Conservation (phyloP, 2,797 vertebrate species). For the Sternarchorhynchus goeldii region DNA sequence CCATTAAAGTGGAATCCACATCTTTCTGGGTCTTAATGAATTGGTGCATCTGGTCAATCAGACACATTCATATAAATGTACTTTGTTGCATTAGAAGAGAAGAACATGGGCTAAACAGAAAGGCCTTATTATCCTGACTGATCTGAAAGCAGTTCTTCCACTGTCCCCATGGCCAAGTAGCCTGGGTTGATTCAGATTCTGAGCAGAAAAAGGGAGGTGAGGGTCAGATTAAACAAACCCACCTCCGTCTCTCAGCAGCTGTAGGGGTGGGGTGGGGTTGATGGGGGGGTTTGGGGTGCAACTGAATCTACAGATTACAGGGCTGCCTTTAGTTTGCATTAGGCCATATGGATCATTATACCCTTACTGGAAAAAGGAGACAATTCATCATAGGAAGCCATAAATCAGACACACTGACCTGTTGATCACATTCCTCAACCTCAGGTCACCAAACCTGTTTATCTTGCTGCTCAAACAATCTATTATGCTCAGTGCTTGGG, state of each 20-base stretch:
- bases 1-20: conserved; percentile 8
- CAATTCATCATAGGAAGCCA: conserved; percentile 71
- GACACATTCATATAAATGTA: conserved; percentile 18
- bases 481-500: conserved; percentile 48
- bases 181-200: conserved; percentile 41
- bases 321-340: conserved; percentile 57
- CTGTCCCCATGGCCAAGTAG: conserved; percentile 16
- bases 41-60: conserved; percentile 14
- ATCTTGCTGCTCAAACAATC: conserved; percentile 60
- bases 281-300: conserved; percentile 70
- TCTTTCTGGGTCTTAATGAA: conserved; percentile 13
- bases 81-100: conserved; percentile 20
- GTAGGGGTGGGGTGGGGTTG: conserved; percentile 42
- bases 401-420: conserved; percentile 75
- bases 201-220: conserved; percentile 48
- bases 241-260: conserved; percentile 51
- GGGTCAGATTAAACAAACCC: conserved; percentile 57
- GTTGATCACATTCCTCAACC: conserved; percentile 64
- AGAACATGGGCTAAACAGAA: conserved; percentile 13
- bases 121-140: conserved; percentile 28
- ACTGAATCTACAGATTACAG: conserved; percentile 76
- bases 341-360: conserved; percentile 67
- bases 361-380: conserved; percentile 64
- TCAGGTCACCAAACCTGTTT: conserved; percentile 65
- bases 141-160: conserved; percentile 12